Percentiles rank a stretch among this genome's conserved stretches.
phyloP scores from a whole-genome alignment of 1,140 invertebrate genomes.

The Fopius arisanus region DNA sequence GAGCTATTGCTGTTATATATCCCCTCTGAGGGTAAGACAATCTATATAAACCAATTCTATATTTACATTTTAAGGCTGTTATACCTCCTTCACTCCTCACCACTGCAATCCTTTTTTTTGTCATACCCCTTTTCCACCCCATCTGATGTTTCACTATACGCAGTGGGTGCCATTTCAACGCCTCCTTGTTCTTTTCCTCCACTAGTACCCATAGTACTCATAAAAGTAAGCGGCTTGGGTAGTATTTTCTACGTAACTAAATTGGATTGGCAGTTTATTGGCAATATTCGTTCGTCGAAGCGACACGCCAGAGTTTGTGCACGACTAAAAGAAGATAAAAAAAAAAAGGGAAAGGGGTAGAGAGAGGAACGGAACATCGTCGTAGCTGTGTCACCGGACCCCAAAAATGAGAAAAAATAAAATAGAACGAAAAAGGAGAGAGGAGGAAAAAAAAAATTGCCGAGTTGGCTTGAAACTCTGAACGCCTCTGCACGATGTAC shows the following conservation, averaged over 20 bases:
- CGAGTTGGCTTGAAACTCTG: conserved; percentile 1
- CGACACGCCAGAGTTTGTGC: conserved; percentile 26
- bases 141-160: background rate
- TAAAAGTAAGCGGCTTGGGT: conserved; percentile 31
- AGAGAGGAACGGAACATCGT: background rate
- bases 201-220: background rate
- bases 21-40: background rate
- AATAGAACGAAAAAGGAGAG: background rate
- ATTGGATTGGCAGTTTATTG: conserved; percentile 50
- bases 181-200: background rate
- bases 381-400: background rate
- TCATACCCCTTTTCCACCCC: background rate
- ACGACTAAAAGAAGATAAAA: background rate
- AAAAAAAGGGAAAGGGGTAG: background rate
- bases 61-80: conserved; percentile 29
- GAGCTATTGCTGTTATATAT: background rate
- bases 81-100: background rate
- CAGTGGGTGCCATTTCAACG: background rate
- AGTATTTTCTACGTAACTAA: conserved; percentile 41
- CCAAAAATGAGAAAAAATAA: background rate
- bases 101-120: conserved; percentile 8
- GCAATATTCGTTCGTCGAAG: conserved; percentile 46
- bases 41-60: background rate
- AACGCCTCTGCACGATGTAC: conserved; percentile 3
- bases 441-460: background rate